phyloP scores from a whole-genome alignment of 1,140 invertebrate species.

The Trichomalopsis sarcophagae region DNA sequence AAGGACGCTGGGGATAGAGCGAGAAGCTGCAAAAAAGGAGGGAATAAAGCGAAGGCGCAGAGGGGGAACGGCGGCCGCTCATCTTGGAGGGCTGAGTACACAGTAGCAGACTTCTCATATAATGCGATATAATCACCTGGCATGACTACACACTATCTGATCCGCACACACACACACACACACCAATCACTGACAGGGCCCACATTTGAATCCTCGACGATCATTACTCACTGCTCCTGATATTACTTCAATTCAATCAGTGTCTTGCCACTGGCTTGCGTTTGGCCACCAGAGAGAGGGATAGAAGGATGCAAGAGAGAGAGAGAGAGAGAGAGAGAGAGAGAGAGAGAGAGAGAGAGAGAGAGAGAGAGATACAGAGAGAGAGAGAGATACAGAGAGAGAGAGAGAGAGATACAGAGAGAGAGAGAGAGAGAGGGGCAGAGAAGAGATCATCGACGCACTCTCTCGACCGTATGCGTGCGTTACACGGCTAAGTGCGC shows the following conservation, averaged over 20 bases:
- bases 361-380: neutral
- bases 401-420: neutral
- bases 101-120: constrained; percentile 74
- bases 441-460: constrained; percentile 51
- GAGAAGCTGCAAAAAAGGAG: constrained; percentile 52
- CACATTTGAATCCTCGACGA: constrained; percentile 71
- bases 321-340: neutral
- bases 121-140: constrained; percentile 76
- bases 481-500: constrained; percentile 53
- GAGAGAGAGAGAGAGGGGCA: neutral
- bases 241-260: constrained; percentile 77
- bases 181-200: constrained; percentile 67
- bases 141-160: constrained; percentile 76
- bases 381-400: neutral
- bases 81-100: constrained; percentile 70
- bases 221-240: constrained; percentile 75
- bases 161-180: constrained; percentile 69
- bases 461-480: constrained; percentile 57
- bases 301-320: neutral
- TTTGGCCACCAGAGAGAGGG: constrained; percentile 21
- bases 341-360: too few species aligned
- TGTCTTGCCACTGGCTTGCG: constrained; percentile 70
- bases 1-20: constrained; percentile 42
- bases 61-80: constrained; percentile 59
- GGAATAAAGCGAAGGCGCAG: constrained; percentile 48